Conservation (phyloP, 2,888 invertebrate genomes). For the Celastrina argiolus region DNA sequence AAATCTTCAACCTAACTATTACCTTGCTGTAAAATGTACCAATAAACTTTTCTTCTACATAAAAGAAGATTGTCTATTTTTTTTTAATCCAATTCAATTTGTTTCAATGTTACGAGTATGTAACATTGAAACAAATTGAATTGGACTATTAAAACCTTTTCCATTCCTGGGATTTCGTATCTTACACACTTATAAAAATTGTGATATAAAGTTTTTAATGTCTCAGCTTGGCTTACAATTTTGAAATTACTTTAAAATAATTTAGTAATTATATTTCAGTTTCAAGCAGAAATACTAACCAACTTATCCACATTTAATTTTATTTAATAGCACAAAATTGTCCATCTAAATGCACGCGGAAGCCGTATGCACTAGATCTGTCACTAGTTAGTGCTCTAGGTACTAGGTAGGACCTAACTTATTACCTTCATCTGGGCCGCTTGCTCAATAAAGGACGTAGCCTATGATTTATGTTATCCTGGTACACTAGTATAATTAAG, state of each 20-base stretch:
- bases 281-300: neutral
- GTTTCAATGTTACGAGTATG: no score
- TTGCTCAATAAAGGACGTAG: conserved; percentile 18
- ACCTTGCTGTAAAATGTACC: no score
- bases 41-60: no score
- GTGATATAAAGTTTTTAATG: no score
- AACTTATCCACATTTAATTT: neutral
- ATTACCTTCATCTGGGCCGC: conserved; percentile 13
- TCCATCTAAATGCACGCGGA: conserved; percentile 14
- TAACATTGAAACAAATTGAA: no score
- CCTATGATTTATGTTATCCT: conserved; percentile 3
- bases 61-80: no score
- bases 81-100: no score
- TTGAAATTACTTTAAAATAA: neutral
- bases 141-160: no score
- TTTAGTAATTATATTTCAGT: neutral
- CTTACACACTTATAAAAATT: no score
- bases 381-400: neutral
- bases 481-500: neutral
- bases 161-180: no score
- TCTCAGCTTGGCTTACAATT: neutral
- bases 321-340: neutral
- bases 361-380: neutral
- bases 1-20: no score
- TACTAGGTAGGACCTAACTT: neutral